Evolutionary conservation across 2,888 invertebrate genomes (phyloP), one percentile per base, ranked within the genome.

Genomic region (Syritta pipiens): DNA sequence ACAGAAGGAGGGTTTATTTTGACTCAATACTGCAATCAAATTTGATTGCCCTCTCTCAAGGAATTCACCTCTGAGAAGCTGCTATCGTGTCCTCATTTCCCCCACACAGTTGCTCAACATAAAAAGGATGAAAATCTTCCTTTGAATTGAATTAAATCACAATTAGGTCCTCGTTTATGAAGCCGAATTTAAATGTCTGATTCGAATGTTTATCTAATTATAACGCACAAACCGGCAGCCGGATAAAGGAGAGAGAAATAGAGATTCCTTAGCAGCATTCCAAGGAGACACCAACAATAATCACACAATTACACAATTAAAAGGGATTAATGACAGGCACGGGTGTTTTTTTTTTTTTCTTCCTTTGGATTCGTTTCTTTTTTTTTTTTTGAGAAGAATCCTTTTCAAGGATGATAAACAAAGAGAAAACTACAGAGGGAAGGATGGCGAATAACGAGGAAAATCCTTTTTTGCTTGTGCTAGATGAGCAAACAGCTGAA

Each of bases 301-400:
- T 24, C 44, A 46, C 20, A 24, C 24, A 46, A 46, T 46, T 46
- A 46, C 24, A 46, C 44, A 24, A 46, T 46, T 46, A 46, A 46
- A 24, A 10, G 17, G 37, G 37, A 37, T 37, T 37, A 37, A 37
- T 37, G 37, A n/a, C n/a, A n/a, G n/a, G 17, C 37, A 17, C 9
- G 7, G 37, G 19, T 14, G 17, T 17, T 37, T 17, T 17, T 17
- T 3, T n/a, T 14, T 37, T 37, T 37, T 7, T 37, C 37, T 9
- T 4, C 1, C 32, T 9, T 37, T 17, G 10, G 3, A 5, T 35
- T 35, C 5, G 0, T 2, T 35, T 10, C 3, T 3, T 4, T 7
- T 12, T 14, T 2, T 9, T 32, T 32, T 35, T 14, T 35, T 12
- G 3, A 35, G 4, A 4, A n/a, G n/a, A n/a, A n/a, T n/a, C n/a